A percentile compares a stretch with the other conserved stretches of the same genome.
These are phyloP conservation scores for Nomada lathburiana DNA, from an alignment of 2,888 invertebrate species.

Conservation along the genomic window DNA sequence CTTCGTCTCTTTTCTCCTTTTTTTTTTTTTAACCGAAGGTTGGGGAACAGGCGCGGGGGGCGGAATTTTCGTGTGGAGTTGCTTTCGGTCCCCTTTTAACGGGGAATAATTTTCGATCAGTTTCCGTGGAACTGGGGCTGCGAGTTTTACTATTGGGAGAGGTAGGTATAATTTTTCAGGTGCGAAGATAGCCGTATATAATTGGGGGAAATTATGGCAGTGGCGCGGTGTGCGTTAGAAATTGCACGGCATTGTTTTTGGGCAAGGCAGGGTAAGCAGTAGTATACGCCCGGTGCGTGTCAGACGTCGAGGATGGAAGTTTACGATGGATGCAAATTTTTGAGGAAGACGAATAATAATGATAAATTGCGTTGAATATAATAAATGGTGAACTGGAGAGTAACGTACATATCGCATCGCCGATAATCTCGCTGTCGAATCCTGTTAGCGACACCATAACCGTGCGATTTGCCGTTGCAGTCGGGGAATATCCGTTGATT, in stretches of 20 bases:
- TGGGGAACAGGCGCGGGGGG: no score
- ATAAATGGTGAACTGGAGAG: neutral
- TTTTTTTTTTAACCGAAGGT: no score
- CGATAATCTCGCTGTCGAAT: conserved; percentile 2
- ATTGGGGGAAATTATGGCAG: neutral
- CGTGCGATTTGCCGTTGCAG: conserved; percentile 1
- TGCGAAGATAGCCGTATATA: no score
- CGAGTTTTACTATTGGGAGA: no score
- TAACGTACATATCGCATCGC: neutral
- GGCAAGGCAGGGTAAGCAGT: no score
- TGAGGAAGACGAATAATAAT: neutral
- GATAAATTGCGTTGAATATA: neutral
- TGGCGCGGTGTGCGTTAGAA: neutral
- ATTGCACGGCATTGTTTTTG: neutral
- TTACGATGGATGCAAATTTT: neutral
- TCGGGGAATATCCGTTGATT: neutral
- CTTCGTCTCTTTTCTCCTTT: no score
- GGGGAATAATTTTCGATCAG: neutral
- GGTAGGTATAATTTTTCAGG: no score
- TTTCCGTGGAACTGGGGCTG: no score
- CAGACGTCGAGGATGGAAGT: neutral
- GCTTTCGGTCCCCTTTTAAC: neutral
- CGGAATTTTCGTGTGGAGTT: no score
- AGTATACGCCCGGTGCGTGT: neutral
- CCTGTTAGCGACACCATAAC: neutral